Percentiles rank a stretch among this genome's conserved stretches.
Evolutionary conservation across 2,113 vertebrate genomes (phyloP).

Genomic region (Cavia aperea): DNA sequence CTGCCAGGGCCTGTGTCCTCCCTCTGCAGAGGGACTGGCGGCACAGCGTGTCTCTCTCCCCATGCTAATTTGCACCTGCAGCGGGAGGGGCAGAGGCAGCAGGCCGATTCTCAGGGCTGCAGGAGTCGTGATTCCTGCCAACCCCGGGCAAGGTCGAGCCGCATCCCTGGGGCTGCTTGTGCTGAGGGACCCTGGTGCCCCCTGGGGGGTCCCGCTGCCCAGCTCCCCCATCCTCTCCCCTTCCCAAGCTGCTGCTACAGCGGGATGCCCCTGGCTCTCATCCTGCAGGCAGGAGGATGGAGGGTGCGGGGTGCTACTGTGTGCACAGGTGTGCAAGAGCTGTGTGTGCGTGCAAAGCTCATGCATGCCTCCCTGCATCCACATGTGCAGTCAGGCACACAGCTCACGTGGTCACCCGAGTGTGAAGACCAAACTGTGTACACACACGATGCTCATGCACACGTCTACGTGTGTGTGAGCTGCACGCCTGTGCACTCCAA

Average conservation of each 20-base stretch:
- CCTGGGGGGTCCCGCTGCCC: background rate
- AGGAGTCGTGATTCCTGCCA: background rate
- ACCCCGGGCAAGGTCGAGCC: background rate
- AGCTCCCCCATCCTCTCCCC: background rate
- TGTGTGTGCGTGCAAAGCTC: background rate
- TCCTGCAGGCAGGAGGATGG: background rate
- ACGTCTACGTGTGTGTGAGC: background rate
- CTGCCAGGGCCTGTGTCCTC: accelerated
- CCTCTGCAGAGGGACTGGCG: too few relatives aligned
- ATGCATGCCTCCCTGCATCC: background rate
- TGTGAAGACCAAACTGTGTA: background rate
- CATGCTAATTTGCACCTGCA: accelerated
- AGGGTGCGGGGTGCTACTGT: background rate
- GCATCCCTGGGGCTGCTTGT: background rate
- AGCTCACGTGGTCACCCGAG: background rate
- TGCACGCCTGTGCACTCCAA: background rate
- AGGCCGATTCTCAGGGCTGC: background rate
- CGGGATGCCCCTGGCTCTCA: background rate
- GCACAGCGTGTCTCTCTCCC: too few relatives aligned
- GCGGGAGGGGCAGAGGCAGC: background rate
- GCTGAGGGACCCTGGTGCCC: background rate
- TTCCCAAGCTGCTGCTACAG: background rate
- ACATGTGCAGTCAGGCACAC: background rate
- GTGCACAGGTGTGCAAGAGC: background rate
- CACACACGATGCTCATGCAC: background rate